Conservation (phyloP, 2,888 invertebrate genomes). For the Tachina lurida region DNA sequence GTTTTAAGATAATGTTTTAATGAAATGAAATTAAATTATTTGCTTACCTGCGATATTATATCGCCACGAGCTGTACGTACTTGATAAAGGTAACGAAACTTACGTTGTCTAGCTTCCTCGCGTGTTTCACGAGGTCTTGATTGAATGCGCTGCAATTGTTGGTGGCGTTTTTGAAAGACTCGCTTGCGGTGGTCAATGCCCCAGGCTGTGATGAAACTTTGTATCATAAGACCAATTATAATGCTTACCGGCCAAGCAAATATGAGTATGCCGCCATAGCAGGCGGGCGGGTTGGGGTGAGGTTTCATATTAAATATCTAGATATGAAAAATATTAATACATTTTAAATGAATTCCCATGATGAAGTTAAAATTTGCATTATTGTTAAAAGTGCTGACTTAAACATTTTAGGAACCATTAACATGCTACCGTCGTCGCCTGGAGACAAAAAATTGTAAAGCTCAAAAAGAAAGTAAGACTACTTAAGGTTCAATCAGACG, state of each 20-base stretch:
- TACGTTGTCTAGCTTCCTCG: constrained; percentile 91
- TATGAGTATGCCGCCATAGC: constrained; percentile 82
- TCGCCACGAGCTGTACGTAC: constrained; percentile 94
- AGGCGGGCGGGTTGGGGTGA: constrained; percentile 82
- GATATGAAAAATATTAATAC: constrained; percentile 6
- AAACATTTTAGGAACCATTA: too few relatives aligned
- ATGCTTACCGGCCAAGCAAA: constrained; percentile 82
- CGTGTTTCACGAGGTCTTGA: constrained; percentile 89
- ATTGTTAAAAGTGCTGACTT: too few relatives aligned
- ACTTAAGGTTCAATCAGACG: too few relatives aligned
- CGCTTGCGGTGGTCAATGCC: constrained; percentile 82
- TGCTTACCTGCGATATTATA: constrained; percentile 91
- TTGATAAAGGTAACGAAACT: constrained; percentile 94
- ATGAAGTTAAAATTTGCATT: background rate
- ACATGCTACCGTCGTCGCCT: too few relatives aligned
- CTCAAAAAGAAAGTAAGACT: too few relatives aligned
- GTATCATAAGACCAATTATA: constrained; percentile 82
- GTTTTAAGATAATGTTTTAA: background rate
- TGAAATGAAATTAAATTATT: background rate
- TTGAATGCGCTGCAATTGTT: constrained; percentile 76
- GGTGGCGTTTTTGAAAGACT: constrained; percentile 78
- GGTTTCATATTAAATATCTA: constrained; percentile 82
- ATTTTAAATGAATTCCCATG: background rate
- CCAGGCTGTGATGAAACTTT: constrained; percentile 83
- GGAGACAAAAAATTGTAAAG: too few relatives aligned